Evolutionary conservation across 2,113 vertebrate genomes (phyloP), one percentile per base, ranked within the genome.

Genomic region (Vulpes lagopus): DNA sequence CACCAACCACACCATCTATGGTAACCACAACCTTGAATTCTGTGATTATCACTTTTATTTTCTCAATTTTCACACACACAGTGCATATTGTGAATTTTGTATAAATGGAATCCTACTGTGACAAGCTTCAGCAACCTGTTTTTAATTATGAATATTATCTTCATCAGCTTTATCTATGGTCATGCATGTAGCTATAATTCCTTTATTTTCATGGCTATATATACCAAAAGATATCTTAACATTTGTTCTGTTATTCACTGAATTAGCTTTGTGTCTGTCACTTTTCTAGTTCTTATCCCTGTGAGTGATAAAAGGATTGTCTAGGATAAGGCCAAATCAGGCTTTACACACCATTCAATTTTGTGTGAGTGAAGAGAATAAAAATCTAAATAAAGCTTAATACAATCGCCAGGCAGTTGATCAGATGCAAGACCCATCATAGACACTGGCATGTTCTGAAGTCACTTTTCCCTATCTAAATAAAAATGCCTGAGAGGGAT

Each of bases 131-230:
- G 3, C 22, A 91, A 62, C 74, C 76, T 88, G 27, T 3, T 91
- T 90, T 76, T n/a, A 86, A 71, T 81, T 16, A 53, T 62, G 8
- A 95, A 65, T 32, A 91, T 83, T 59, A 30, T 62, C 15, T 90
- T 71, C 25, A 32, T 82, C 59, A 65, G 15, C 4, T 38, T n/a
- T 81, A 94, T 55, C 57, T 64, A 30, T 67, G 12, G 20, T 27
- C 9, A 69, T 43, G 7, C 1, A n/a, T 30, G 3, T 49, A 43
- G n/a, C 11, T 74, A 0, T 74, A 79, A 71, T 51, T 57, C 19
- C 60, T 91, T 79, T 74, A 57, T 89, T 62, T 89, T 93, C 12
- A 43, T 78, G 78, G 67, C 3, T 12, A 22, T 79, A 60, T 15
- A 65, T 11, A 60, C 17, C 51, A 80, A 91, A 86, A 89, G 69